A percentile compares a stretch with the other conserved stretches of the same genome.
phyloP scores from a whole-genome alignment of 23 tunicate genomes.

The Trididemnum miniatum region DNA sequence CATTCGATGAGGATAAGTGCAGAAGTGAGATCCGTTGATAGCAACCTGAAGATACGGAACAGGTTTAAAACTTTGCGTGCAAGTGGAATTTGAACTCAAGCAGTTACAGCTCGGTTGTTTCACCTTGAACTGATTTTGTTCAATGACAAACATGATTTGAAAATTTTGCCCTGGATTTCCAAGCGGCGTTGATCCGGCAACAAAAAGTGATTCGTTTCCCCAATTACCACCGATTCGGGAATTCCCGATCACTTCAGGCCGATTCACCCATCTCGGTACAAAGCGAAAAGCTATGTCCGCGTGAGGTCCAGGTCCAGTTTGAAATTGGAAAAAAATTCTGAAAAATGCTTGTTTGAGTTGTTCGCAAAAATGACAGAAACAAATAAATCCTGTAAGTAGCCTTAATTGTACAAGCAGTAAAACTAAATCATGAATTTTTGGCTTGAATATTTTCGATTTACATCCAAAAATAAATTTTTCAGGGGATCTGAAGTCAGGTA shows the following conservation, averaged over 20 bases:
- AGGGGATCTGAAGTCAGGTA: too few relatives aligned
- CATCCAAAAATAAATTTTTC: too few relatives aligned
- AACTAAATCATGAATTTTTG: too few relatives aligned
- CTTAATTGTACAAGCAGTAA: too few relatives aligned
- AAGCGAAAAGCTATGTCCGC: slow-evolving; percentile 4
- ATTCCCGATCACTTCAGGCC: neutral
- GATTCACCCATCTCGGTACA: neutral
- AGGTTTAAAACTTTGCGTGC: neutral
- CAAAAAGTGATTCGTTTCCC: neutral
- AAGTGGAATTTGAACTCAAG: neutral
- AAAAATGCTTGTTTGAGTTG: too few relatives aligned
- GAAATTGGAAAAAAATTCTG: too few relatives aligned
- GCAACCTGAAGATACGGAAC: neutral
- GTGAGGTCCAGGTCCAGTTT: neutral
- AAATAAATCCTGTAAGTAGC: too few relatives aligned
- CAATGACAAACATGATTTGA: slow-evolving; percentile 1
- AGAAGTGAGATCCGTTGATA: neutral
- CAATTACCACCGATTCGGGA: neutral
- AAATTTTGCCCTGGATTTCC: neutral
- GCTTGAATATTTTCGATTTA: too few relatives aligned
- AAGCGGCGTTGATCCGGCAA: neutral
- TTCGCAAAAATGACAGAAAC: too few relatives aligned
- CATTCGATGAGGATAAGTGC: neutral
- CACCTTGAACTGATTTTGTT: neutral
- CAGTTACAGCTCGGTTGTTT: too few relatives aligned